Evolutionary conservation across 2,113 vertebrate genomes (phyloP).

Genomic region (Mohoua ochrocephala): DNA sequence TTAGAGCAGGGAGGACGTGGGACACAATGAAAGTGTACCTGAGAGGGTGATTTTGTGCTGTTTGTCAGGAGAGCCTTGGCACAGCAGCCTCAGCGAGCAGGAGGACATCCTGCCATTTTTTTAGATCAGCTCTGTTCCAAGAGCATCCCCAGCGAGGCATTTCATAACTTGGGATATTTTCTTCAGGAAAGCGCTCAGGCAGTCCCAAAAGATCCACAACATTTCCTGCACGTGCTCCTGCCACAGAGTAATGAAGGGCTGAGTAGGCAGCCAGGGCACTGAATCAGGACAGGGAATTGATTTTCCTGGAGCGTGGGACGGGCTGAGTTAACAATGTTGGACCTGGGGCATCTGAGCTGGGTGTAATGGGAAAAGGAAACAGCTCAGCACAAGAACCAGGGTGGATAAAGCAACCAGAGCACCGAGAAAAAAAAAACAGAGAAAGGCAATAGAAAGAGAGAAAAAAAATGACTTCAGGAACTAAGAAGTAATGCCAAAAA

Average conservation of each 20-base stretch:
- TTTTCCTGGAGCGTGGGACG: neutral
- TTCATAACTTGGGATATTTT: neutral
- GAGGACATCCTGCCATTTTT: slow-evolving; percentile 20
- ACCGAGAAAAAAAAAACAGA: neutral
- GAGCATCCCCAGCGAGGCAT: neutral
- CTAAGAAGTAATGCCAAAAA: neutral
- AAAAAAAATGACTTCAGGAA: neutral
- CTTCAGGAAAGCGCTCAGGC: slow-evolving; percentile 8
- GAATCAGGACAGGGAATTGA: neutral
- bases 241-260: neutral
- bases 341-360: neutral
- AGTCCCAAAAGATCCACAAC: neutral
- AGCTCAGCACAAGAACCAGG: slow-evolving; percentile 24
- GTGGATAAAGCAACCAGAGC: neutral
- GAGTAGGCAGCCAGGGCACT: neutral
- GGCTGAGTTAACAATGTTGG: neutral
- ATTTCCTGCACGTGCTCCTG: neutral
- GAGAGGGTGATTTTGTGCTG: neutral
- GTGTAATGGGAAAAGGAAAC: slow-evolving; percentile 42
- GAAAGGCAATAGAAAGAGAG: slow-evolving; percentile 1
- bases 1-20: neutral
- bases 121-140: neutral
- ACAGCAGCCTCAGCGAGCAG: neutral
- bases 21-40: neutral
- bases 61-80: neutral